phyloP scores from a whole-genome alignment of 23 tunicate genomes.

The Phallusia fumigata region DNA sequence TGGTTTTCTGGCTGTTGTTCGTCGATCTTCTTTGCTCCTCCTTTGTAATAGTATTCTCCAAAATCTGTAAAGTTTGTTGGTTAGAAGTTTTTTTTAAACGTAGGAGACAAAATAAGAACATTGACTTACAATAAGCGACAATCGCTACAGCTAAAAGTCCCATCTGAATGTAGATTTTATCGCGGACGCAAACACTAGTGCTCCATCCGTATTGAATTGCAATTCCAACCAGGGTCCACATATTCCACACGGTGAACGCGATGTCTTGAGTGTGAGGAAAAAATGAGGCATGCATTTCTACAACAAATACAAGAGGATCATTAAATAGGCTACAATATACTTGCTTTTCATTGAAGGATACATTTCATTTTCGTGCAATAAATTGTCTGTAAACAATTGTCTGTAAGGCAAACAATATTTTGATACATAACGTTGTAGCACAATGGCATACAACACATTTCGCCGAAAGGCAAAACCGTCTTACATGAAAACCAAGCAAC shows the following conservation, averaged over 20 bases:
- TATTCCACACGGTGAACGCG: constrained; percentile 46
- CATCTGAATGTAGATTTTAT: constrained; percentile 46
- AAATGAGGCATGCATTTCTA: constrained; percentile 34
- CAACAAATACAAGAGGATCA: neutral
- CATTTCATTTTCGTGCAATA: neutral
- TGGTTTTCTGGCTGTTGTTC: neutral
- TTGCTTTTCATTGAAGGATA: neutral
- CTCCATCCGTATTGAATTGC: constrained; percentile 60
- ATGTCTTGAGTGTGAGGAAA: constrained; percentile 44
- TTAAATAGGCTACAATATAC: neutral
- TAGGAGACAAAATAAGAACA: neutral
- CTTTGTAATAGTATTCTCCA: neutral
- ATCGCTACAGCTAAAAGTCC: constrained; percentile 20
- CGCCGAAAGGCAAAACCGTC: too few relatives aligned
- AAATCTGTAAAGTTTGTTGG: neutral
- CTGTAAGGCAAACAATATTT: too few relatives aligned
- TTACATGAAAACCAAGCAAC: too few relatives aligned
- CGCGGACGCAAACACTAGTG: constrained; percentile 34
- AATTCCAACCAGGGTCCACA: constrained; percentile 43
- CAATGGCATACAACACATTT: too few relatives aligned
- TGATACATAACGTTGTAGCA: too few relatives aligned
- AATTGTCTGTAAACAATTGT: too few relatives aligned
- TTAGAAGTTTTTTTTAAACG: neutral
- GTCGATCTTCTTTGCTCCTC: neutral
- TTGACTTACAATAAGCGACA: constrained; percentile 24